Evolutionary conservation across 1,140 invertebrate genomes (phyloP).

Genomic region (Ephestia elutella): DNA sequence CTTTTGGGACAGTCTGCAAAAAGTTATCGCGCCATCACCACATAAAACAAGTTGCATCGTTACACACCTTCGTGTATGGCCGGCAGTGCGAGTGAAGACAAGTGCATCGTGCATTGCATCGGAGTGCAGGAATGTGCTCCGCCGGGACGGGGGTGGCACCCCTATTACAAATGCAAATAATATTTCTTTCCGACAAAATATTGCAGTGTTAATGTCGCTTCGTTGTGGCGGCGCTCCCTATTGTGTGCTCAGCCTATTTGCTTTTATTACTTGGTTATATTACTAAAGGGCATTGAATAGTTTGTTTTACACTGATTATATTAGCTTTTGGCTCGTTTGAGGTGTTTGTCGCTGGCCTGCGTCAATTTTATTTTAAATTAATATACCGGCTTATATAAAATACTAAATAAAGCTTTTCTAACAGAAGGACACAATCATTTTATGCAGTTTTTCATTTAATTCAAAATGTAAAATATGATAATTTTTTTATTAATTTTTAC

Average conservation of each 20-base stretch:
- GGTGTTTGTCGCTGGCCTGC: neutral
- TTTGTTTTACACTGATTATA: constrained; percentile 35
- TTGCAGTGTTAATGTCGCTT: constrained; percentile 61
- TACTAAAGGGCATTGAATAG: constrained; percentile 41
- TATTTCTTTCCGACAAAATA: constrained; percentile 67
- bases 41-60: no score
- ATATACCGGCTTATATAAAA: neutral
- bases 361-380: neutral
- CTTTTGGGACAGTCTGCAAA: no score
- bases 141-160: constrained; percentile 26
- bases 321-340: constrained; percentile 16
- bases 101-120: constrained; percentile 30
- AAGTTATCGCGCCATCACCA: no score
- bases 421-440: no score
- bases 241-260: constrained; percentile 51
- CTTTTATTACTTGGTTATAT: constrained; percentile 64
- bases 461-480: no score
- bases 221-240: constrained; percentile 50
- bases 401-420: no score
- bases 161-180: constrained; percentile 54
- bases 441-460: no score
- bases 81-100: constrained; percentile 32
- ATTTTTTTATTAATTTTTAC: no score
- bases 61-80: neutral
- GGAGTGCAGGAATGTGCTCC: constrained; percentile 49